Conservation (phyloP, 2,797 vertebrate species). For the Characodon lateralis region DNA sequence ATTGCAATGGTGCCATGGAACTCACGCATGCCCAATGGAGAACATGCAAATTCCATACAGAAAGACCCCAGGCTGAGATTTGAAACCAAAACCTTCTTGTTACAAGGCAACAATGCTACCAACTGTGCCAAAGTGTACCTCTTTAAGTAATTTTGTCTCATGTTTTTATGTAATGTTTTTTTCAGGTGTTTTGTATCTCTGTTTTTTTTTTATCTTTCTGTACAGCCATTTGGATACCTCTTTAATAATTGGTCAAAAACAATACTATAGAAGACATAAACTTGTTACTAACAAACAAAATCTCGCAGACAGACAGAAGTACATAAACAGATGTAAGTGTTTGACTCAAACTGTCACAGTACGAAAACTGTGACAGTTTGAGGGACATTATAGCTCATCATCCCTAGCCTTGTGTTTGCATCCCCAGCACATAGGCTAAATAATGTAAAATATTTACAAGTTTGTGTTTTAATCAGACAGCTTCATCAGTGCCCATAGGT, state of each 20-base stretch:
- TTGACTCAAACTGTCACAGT: conserved; percentile 22
- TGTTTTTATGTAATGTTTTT: neutral
- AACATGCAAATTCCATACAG: neutral
- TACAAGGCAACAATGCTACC: neutral
- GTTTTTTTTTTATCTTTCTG: neutral
- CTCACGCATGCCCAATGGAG: neutral
- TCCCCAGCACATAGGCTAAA: neutral
- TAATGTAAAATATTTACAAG: neutral
- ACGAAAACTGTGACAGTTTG: neutral
- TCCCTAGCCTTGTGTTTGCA: too few relatives aligned
- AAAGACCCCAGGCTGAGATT: too few relatives aligned
- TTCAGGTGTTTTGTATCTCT: neutral
- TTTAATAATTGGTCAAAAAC: neutral
- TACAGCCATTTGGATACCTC: neutral
- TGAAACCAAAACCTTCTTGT: too few relatives aligned
- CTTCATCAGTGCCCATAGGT: neutral
- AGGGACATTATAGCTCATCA: neutral
- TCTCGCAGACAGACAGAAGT: neutral
- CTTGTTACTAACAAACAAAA: neutral
- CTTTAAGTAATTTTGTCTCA: neutral
- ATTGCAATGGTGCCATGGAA: neutral
- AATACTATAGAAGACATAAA: neutral
- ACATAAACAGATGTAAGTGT: conserved; percentile 1
- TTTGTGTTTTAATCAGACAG: neutral
- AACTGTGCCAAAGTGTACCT: neutral